phyloP scores from a whole-genome alignment of 2,113 vertebrate genomes.

The Gallinago undulata region DNA sequence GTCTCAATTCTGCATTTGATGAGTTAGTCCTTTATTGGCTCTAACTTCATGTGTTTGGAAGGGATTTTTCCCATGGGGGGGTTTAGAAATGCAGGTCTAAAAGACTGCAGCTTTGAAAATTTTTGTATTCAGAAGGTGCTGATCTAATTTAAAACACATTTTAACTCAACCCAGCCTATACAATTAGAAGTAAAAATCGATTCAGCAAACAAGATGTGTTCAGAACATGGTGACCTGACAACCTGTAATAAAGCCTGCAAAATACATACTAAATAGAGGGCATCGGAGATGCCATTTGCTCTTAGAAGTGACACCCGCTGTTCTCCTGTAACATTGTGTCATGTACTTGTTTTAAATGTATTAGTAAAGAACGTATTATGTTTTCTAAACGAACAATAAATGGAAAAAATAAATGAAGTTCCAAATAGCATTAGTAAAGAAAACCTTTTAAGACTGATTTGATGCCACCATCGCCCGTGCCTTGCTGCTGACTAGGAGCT shows the following conservation, averaged over 20 bases:
- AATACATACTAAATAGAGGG: background rate
- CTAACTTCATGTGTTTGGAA: background rate
- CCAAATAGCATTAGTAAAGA: background rate
- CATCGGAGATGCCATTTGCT: background rate
- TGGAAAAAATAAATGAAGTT: background rate
- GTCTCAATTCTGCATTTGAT: background rate
- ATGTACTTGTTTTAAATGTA: background rate
- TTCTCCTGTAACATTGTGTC: background rate
- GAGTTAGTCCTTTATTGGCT: background rate
- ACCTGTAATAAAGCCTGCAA: background rate
- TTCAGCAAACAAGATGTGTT: background rate
- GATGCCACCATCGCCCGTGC: background rate
- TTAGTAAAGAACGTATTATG: background rate
- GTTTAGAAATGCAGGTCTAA: background rate
- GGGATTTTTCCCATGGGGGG: background rate
- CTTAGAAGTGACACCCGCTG: background rate
- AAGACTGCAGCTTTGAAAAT: background rate
- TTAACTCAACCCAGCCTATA: background rate
- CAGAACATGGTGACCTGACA: background rate
- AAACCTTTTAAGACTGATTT: background rate
- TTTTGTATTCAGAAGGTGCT: background rate
- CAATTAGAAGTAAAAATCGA: background rate
- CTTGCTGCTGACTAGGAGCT: background rate
- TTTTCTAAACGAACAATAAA: background rate
- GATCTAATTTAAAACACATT: background rate